phyloP scores from a whole-genome alignment of 2,113 vertebrate species.

The Varanus salvator region DNA sequence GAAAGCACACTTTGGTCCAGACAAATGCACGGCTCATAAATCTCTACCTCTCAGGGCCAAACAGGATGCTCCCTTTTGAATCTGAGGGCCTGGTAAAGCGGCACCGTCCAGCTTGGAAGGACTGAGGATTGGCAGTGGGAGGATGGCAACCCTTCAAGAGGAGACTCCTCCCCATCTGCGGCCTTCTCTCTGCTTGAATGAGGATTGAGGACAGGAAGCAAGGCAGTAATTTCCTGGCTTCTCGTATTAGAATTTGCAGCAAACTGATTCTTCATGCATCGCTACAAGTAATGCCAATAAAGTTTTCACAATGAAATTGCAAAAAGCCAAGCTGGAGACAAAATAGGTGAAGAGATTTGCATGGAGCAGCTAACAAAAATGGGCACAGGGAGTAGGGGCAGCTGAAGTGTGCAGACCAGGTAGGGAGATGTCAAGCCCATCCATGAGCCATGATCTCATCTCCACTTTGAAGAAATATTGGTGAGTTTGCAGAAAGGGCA shows the following conservation, averaged over 20 bases:
- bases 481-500: too few relatives aligned
- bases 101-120: neutral
- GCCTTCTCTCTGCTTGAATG: neutral
- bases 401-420: too few relatives aligned
- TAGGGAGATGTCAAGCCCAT: too few relatives aligned
- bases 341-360: too few relatives aligned
- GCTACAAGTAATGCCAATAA: too few relatives aligned
- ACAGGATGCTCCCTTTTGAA: neutral
- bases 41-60: neutral
- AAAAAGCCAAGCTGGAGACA: too few relatives aligned
- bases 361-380: too few relatives aligned
- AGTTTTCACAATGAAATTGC: too few relatives aligned
- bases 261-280: neutral
- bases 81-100: neutral
- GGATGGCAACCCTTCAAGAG: neutral
- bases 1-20: neutral
- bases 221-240: neutral
- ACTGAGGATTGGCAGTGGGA: too few relatives aligned
- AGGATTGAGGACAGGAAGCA: neutral
- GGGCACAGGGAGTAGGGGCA: too few relatives aligned
- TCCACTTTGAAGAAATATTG: too few relatives aligned
- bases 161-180: neutral
- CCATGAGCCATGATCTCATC: too few relatives aligned
- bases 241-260: neutral
- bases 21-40: neutral